These are phyloP conservation scores for Elephas maximus DNA, from an alignment of 2,113 vertebrate species.

Conservation along the genomic window DNA sequence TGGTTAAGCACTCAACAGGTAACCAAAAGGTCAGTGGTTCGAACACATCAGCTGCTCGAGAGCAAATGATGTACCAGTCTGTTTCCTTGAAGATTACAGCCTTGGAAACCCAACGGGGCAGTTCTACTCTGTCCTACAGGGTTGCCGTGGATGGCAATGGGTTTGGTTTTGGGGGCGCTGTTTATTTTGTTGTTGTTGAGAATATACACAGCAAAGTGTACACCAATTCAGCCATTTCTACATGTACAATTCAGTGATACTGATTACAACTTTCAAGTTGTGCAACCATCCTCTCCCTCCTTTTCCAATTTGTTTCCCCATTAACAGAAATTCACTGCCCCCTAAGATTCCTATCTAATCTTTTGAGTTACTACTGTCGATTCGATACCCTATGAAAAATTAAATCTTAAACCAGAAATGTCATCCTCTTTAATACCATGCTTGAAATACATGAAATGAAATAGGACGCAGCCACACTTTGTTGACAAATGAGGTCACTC, in stretches of 20 bases:
- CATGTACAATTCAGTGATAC: not conserved
- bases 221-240: not conserved
- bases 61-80: too few relatives aligned
- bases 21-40: too few relatives aligned
- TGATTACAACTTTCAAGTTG: not conserved
- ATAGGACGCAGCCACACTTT: not conserved
- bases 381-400: not conserved
- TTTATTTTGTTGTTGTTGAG: not conserved
- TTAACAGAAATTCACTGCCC: not conserved
- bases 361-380: not conserved
- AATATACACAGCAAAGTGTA: not conserved
- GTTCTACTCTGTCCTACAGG: too few relatives aligned
- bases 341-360: not conserved
- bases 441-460: not conserved
- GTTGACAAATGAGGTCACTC: not conserved
- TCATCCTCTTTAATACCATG: not conserved
- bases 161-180: too few relatives aligned
- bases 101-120: too few relatives aligned
- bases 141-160: too few relatives aligned
- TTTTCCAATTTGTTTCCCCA: not conserved
- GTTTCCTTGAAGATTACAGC: too few relatives aligned
- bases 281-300: not conserved
- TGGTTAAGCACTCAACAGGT: too few relatives aligned
- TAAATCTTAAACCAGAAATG: not conserved
- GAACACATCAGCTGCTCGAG: too few relatives aligned